Conservation (phyloP, 2,797 vertebrate species). For the Scolopax rusticola region DNA sequence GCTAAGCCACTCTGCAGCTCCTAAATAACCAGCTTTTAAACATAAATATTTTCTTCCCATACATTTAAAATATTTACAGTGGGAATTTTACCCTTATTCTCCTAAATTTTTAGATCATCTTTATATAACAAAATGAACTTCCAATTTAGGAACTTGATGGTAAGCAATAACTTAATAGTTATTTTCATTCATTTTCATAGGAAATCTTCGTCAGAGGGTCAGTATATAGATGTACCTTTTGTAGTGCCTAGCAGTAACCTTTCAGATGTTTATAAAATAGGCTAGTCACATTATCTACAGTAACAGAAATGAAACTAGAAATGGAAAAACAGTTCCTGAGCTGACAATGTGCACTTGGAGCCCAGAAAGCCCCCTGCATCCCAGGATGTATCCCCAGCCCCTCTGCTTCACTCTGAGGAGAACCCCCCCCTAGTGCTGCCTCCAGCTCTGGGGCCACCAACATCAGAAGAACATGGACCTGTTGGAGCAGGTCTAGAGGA, state of each 20-base stretch:
- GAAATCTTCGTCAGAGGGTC: not conserved
- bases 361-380: not conserved
- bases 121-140: not conserved
- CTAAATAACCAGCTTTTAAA: not conserved
- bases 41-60: not conserved
- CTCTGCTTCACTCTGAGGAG: not conserved
- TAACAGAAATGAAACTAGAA: not conserved
- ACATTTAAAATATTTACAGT: not conserved
- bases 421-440: not conserved
- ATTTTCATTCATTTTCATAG: not conserved
- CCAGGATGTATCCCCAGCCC: not conserved
- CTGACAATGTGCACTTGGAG: not conserved
- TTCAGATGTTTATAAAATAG: not conserved
- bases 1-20: not conserved
- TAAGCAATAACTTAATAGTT: not conserved
- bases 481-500: not conserved
- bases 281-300: not conserved
- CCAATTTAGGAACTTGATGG: not conserved
- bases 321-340: not conserved
- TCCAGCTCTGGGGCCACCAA: not conserved
- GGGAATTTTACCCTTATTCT: not conserved
- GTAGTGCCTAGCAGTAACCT: not conserved
- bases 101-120: not conserved
- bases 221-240: not conserved
- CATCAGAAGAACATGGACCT: not conserved